Base-by-base conservation (phyloP, 2,888 invertebrate genomes). In the Leptinotarsa rubiginosa region DNA sequence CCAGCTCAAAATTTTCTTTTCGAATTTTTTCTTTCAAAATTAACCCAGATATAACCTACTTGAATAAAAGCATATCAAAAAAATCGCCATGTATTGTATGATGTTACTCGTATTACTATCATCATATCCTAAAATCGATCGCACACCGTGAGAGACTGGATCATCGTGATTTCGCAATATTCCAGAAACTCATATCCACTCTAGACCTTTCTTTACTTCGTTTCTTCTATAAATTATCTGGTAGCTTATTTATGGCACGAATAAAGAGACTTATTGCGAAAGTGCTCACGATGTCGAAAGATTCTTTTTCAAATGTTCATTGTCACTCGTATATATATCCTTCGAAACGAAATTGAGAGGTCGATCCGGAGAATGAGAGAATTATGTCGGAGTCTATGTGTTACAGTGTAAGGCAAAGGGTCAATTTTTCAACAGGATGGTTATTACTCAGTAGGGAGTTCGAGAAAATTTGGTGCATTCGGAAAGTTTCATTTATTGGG, bases 341-440 rank as follows among this genome's bases (percentile, higher is more conserved):
- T 13, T 41, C 41, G 41, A 25, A 16, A 59, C 59, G 59, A 59
- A 59, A 59, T 59, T 59, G 59, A 59, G 59, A 59, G 15, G 59
- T 59, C 59, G 12, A 59, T 4, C 15, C 59, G 20, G 25, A 16
- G 15, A 59, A 25, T 59, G 12, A 25, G 5, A 20, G 59, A 15
- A 15, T 41, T 41, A 41, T 41, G 41, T 41, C 2, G 15, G 12
- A 59, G 59, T 59, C 59, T 15, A 3, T 59, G 20, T 22, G 20
- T 16, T 59, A 59, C 25, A 25, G 59, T 59, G 59, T 20, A 16
- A 59, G 41, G 10, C 10, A 41, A 41, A 59, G 12, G 59, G 5
- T 59, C 25, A 25, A 59, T 59, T 59, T 59, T 22, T 25, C 59
- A 25, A 5, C 59, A 5, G 15, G 25, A 20, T 20, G 25, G 2